These are phyloP conservation scores for Todus mexicanus DNA, from an alignment of 2,797 vertebrate genomes.

Conservation along the genomic window DNA sequence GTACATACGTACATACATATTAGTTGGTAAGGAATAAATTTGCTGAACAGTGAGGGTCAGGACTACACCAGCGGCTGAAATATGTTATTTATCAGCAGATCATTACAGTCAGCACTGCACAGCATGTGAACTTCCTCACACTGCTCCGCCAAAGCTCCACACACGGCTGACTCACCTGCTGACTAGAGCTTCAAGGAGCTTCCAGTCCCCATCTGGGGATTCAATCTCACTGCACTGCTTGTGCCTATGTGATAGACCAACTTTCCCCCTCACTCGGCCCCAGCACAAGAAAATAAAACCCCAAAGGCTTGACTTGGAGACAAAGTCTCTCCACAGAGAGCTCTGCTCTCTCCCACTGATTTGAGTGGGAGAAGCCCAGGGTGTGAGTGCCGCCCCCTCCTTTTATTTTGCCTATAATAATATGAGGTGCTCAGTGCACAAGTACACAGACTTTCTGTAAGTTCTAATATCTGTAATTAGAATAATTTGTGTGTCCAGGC, in stretches of 20 bases:
- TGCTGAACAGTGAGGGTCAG: background rate
- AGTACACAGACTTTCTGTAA: background rate
- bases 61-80: background rate
- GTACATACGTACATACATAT: background rate
- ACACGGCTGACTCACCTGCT: slow-evolving; percentile 1
- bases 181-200: slow-evolving; percentile 3
- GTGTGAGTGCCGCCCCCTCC: background rate
- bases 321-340: background rate
- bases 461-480: background rate
- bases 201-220: slow-evolving; percentile 10
- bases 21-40: slow-evolving; percentile 5
- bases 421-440: background rate
- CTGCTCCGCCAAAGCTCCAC: slow-evolving; percentile 21
- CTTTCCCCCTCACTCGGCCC: background rate
- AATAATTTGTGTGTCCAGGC: background rate
- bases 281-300: background rate
- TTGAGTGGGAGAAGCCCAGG: background rate
- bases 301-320: background rate
- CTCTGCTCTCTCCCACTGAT: background rate
- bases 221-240: background rate
- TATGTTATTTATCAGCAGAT: slow-evolving; percentile 58
- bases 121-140: slow-evolving; percentile 38
- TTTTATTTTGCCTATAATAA: background rate
- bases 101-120: background rate
- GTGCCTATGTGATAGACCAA: background rate